phyloP scores from a whole-genome alignment of 1,140 invertebrate species.

The Drosophila busckii region DNA sequence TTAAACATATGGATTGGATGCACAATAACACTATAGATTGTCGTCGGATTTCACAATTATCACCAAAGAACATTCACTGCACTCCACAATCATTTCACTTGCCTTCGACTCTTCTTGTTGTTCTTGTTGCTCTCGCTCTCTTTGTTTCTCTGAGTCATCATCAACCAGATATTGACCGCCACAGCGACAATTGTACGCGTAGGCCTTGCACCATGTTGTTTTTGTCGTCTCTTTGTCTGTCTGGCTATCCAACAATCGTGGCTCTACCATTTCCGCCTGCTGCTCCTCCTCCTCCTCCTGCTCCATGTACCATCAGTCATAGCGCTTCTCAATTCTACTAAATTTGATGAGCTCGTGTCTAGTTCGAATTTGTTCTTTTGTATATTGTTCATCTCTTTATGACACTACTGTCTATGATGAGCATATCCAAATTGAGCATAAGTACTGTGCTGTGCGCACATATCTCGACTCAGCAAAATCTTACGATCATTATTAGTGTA shows the following conservation, averaged over 20 bases:
- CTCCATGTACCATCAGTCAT: too few relatives aligned
- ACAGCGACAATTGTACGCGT: constrained; percentile 71
- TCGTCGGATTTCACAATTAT: constrained; percentile 58
- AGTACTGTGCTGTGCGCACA: constrained; percentile 62
- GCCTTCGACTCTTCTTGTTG: constrained; percentile 18
- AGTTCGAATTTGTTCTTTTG: too few relatives aligned
- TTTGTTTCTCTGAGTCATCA: constrained; percentile 42
- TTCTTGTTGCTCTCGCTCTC: too few relatives aligned
- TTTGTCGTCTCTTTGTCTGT: constrained; percentile 48
- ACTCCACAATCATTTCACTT: constrained; percentile 75
- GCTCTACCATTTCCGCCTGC: constrained; percentile 2
- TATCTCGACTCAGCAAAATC: constrained; percentile 70
- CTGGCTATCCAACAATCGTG: constrained; percentile 11
- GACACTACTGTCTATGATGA: too few relatives aligned
- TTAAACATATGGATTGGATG: constrained; percentile 17
- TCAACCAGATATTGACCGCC: constrained; percentile 72
- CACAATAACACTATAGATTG: too few relatives aligned
- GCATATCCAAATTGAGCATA: too few relatives aligned
- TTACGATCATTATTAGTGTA: too few relatives aligned
- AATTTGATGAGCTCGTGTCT: too few relatives aligned
- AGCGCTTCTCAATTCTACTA: too few relatives aligned
- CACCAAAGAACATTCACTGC: constrained; percentile 75
- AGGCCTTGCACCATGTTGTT: constrained; percentile 29
- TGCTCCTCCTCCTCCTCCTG: constrained; percentile 20
- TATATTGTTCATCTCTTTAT: too few relatives aligned